These are phyloP conservation scores for Zaprionus obscuricornis DNA, from an alignment of 2,888 invertebrate genomes.

Conservation along the genomic window DNA sequence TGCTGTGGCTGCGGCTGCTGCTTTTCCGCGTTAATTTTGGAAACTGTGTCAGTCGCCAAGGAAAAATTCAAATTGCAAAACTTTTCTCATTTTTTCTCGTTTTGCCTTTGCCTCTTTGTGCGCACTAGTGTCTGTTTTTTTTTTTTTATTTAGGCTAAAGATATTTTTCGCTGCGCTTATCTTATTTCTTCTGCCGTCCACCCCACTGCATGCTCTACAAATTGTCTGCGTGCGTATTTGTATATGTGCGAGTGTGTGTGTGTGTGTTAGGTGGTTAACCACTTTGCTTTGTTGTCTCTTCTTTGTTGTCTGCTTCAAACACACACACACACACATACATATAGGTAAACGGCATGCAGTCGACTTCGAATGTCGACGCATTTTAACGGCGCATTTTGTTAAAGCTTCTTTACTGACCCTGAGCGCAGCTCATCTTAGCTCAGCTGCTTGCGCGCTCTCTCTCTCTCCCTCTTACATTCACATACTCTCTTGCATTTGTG, in stretches of 20 bases:
- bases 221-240: not conserved
- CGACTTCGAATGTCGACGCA: too few relatives aligned
- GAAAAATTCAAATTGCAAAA: slow-evolving; percentile 31
- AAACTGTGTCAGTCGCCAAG: slow-evolving; percentile 51
- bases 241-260: slow-evolving; percentile 5
- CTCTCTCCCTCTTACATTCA: not conserved
- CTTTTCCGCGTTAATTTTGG: slow-evolving; percentile 55
- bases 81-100: slow-evolving; percentile 13
- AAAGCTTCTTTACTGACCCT: slow-evolving; percentile 47
- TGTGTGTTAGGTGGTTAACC: slow-evolving; percentile 34
- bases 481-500: not conserved
- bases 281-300: slow-evolving; percentile 45
- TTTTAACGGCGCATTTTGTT: slow-evolving; percentile 43
- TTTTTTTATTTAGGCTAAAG: not conserved
- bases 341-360: slow-evolving; percentile 36
- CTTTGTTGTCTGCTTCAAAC: too few relatives aligned
- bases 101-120: too few relatives aligned
- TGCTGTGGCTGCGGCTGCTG: too few relatives aligned
- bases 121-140: too few relatives aligned
- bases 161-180: not conserved
- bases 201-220: too few relatives aligned
- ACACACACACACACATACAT: not conserved
- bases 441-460: too few relatives aligned
- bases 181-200: not conserved
- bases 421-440: slow-evolving; percentile 18